A percentile compares a stretch with the other conserved stretches of the same genome.
Conservation (phyloP, 2,797 vertebrate genomes). For the Acropternis orthonyx region DNA sequence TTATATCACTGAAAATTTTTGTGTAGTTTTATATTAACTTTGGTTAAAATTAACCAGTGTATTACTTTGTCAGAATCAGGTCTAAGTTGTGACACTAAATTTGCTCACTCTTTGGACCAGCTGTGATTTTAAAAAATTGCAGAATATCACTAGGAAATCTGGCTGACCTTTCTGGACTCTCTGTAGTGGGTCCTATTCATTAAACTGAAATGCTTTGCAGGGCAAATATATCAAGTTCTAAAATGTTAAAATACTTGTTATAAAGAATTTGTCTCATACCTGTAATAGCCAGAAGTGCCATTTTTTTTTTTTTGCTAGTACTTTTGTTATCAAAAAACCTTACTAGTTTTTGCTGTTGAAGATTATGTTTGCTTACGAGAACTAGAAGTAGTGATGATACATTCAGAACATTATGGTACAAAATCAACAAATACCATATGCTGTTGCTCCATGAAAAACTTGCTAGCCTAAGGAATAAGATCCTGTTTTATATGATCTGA, state of each 20-base stretch:
- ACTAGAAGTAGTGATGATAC: slow-evolving; percentile 56
- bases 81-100: slow-evolving; percentile 53
- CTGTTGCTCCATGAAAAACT: slow-evolving; percentile 65
- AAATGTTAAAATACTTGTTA: slow-evolving; percentile 58
- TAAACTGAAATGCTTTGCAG: slow-evolving; percentile 55
- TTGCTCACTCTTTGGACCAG: slow-evolving; percentile 55
- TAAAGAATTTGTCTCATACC: slow-evolving; percentile 55
- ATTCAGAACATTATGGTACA: slow-evolving; percentile 70
- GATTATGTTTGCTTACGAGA: slow-evolving; percentile 67
- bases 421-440: slow-evolving; percentile 45
- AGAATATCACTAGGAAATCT: slow-evolving; percentile 42
- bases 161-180: slow-evolving; percentile 33
- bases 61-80: slow-evolving; percentile 38
- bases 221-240: slow-evolving; percentile 56
- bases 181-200: slow-evolving; percentile 32
- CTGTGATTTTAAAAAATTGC: slow-evolving; percentile 41
- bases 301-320: slow-evolving; percentile 57
- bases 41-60: slow-evolving; percentile 45
- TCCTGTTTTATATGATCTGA: slow-evolving; percentile 55
- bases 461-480: slow-evolving; percentile 56
- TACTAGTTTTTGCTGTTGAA: slow-evolving; percentile 63
- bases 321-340: slow-evolving; percentile 64
- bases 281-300: slow-evolving; percentile 70
- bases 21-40: slow-evolving; percentile 40
- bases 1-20: slow-evolving; percentile 59